Evolutionary conservation across 2,888 invertebrate species (phyloP), one percentile per base, ranked within the genome.

Genomic region (Amphimallon solstitiale): DNA sequence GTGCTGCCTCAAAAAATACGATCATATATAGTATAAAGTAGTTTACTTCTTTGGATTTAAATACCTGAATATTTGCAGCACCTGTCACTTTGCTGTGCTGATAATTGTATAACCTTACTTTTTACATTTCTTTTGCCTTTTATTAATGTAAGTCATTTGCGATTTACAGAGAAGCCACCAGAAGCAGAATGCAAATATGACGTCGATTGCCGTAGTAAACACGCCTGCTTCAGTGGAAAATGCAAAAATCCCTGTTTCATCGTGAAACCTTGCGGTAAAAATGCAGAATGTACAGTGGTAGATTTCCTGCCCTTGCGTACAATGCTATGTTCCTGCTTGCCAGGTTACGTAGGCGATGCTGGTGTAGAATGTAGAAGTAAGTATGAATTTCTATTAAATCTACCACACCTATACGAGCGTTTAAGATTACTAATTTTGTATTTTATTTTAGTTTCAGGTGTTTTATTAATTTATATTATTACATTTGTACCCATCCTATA

Each of bases 301-400:
- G 92, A 95, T 77, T 93, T 94, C 0, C 82, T 95, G 70, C 95
- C 95, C 4, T 86, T 94, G 82, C 88, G 95, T 73, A 94, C 94
- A 5, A 92, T 95, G 88, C 89, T 93, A 66, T 95, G 95, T 80
- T 89, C 92, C 77, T 96, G 95, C 78, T 87, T 92, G 68, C 89
- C 89, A 67, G 94, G 94, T 68, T 92, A 89, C 75, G 86, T 91
- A 72, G 95, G 95, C 71, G 94, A 95, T 81, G 94, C 95, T 7
- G 92, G 94, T 73, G 87, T 91, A 69, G 90, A 92, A 81, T 96
- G 95, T 80, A 88, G 86, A 84, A 91, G 95, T 94, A 87, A 85
- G 85, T 64, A 59, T 29, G 51, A 4, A 34, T 14, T 14, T 48
- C 15, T 17, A 10, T 29, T 23, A 9, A 37, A 40, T 43, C 5